A percentile compares a stretch with the other conserved stretches of the same genome.
Conservation (phyloP, 2,888 invertebrate species). For the Dorcus parallelipipedus region DNA sequence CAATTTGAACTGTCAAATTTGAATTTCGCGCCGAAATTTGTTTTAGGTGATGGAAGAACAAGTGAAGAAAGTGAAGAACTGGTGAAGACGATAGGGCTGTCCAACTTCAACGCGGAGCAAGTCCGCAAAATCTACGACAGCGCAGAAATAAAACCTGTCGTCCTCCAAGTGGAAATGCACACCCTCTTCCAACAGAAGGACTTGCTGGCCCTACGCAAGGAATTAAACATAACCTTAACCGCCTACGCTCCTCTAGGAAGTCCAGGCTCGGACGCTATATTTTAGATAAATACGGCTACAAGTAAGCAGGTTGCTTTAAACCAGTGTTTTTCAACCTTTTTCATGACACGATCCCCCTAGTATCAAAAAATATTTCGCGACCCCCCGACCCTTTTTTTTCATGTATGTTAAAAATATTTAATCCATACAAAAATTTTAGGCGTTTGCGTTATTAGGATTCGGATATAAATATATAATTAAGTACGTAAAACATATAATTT, state of each 20-base stretch:
- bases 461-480: too few species aligned
- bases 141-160: conserved; percentile 66
- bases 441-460: too few species aligned
- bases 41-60: conserved; percentile 65
- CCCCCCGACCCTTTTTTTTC: too few species aligned
- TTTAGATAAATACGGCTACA: conserved; percentile 59
- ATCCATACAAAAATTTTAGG: too few species aligned
- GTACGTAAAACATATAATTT: too few species aligned
- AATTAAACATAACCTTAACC: conserved; percentile 62
- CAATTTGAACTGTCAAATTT: too few species aligned
- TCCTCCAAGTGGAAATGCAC: conserved; percentile 73
- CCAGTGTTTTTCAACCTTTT: too few species aligned
- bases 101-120: conserved; percentile 74
- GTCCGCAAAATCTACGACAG: conserved; percentile 59
- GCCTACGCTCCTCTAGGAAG: conserved; percentile 73
- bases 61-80: conserved; percentile 62
- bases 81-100: conserved; percentile 70
- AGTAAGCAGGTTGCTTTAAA: conserved; percentile 46
- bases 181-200: conserved; percentile 71
- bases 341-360: too few species aligned
- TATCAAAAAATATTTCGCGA: too few species aligned
- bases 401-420: too few species aligned
- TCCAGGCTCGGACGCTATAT: conserved; percentile 65
- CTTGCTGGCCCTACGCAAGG: conserved; percentile 60
- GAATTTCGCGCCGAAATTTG: not conserved